These are phyloP conservation scores for Cheilosia soror DNA, from an alignment of 2,888 invertebrate genomes.

Conservation along the genomic window DNA sequence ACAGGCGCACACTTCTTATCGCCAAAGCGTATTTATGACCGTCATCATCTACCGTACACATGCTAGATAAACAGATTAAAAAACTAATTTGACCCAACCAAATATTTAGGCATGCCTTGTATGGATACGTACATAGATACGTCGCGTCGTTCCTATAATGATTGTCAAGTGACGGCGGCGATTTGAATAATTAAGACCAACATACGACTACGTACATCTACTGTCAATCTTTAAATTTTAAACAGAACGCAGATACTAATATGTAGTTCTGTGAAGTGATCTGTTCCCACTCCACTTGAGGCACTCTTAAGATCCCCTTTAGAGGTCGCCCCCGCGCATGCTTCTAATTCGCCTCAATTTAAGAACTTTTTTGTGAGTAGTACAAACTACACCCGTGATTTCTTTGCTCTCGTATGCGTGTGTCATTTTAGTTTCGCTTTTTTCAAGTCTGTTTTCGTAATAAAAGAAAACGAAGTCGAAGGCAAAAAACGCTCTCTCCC, in stretches of 20 bases:
- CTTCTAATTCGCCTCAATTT: constrained; percentile 26
- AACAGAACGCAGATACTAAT: not conserved
- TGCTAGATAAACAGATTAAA: not conserved
- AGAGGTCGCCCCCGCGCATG: constrained; percentile 23
- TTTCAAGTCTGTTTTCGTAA: constrained; percentile 37
- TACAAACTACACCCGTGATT: constrained; percentile 18
- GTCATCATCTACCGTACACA: constrained; percentile 4
- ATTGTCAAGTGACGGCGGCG: constrained; percentile 9
- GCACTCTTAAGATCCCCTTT: constrained; percentile 29
- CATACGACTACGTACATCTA: not conserved
- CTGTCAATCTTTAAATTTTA: constrained; percentile 17
- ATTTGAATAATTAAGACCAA: not conserved
- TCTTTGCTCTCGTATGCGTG: constrained; percentile 23
- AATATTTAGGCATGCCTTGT: not conserved
- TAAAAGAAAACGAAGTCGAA: constrained; percentile 11
- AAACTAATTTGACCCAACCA: not conserved
- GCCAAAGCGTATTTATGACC: constrained; percentile 28
- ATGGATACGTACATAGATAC: not conserved
- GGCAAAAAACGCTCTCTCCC: constrained; percentile 31
- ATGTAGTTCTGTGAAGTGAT: constrained; percentile 19
- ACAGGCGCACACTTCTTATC: constrained; percentile 24
- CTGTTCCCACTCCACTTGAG: constrained; percentile 36
- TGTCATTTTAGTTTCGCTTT: constrained; percentile 39
- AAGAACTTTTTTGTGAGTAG: constrained; percentile 6
- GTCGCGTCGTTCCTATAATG: not conserved